Evolutionary conservation across 2,113 vertebrate species (phyloP).

Genomic region (Erythrocebus patas): DNA sequence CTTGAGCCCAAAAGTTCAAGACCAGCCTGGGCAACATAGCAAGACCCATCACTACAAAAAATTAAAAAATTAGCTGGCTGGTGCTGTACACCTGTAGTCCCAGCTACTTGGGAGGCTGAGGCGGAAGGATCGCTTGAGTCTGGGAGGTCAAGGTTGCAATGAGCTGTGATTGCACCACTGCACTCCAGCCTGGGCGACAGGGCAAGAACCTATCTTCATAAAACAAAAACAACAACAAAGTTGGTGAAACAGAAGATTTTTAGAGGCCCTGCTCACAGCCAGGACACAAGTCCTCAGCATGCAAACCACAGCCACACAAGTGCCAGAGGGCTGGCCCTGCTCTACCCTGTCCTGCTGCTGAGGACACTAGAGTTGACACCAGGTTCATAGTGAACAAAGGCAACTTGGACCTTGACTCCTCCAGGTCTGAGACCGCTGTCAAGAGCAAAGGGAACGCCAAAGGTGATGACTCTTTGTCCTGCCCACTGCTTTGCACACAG

Average conservation of each 20-base stretch:
- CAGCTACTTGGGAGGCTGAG: too few relatives aligned
- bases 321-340: not conserved
- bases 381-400: not conserved
- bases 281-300: not conserved
- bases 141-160: too few relatives aligned
- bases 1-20: too few relatives aligned
- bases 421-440: not conserved
- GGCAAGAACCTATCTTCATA: too few relatives aligned
- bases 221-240: not conserved
- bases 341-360: rapidly evolving
- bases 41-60: too few relatives aligned
- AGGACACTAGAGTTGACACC: not conserved
- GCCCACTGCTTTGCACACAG: not conserved
- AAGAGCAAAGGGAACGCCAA: not conserved
- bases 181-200: too few relatives aligned
- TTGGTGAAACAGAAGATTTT: not conserved
- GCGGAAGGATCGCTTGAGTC: too few relatives aligned
- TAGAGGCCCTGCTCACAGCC: not conserved
- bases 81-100: too few relatives aligned
- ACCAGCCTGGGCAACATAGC: too few relatives aligned
- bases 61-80: too few relatives aligned
- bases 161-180: too few relatives aligned
- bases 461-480: not conserved
- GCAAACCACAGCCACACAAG: not conserved
- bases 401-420: not conserved